Conservation (phyloP, 1,140 invertebrate species). For the Drosophila mauritiana region DNA sequence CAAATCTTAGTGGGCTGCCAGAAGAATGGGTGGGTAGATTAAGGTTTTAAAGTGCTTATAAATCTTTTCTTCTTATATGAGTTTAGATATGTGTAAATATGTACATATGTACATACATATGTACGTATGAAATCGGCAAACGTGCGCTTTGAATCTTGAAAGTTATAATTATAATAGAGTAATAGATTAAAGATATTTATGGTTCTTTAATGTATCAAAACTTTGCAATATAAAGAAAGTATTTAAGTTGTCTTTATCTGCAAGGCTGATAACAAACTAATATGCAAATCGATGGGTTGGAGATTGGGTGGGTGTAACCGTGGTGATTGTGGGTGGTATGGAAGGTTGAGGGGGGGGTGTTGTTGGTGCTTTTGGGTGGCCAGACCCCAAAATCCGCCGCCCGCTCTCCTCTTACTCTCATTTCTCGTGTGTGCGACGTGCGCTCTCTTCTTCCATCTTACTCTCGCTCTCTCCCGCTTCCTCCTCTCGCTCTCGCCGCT, state of each 20-base stretch:
- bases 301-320: conserved; percentile 12
- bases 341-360: neutral
- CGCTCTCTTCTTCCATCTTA: conserved; percentile 68
- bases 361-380: conserved; percentile 53
- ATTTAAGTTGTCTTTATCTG: neutral
- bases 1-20: too few relatives aligned
- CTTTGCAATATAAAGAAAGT: neutral
- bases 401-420: conserved; percentile 44
- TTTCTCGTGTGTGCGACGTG: conserved; percentile 73
- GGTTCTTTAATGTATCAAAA: too few relatives aligned
- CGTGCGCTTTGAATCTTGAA: too few relatives aligned
- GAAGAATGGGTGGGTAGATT: too few relatives aligned
- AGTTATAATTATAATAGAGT: too few relatives aligned
- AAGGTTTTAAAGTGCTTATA: too few relatives aligned
- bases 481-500: conserved; percentile 30
- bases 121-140: too few relatives aligned
- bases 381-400: conserved; percentile 50
- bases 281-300: conserved; percentile 67
- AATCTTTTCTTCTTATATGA: too few relatives aligned
- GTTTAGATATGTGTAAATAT: too few relatives aligned
- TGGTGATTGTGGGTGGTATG: neutral
- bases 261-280: conserved; percentile 40
- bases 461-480: conserved; percentile 26
- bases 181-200: too few relatives aligned
- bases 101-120: too few relatives aligned